Conservation (phyloP, 1,140 invertebrate species). For the Zaprionus gabonicus region DNA sequence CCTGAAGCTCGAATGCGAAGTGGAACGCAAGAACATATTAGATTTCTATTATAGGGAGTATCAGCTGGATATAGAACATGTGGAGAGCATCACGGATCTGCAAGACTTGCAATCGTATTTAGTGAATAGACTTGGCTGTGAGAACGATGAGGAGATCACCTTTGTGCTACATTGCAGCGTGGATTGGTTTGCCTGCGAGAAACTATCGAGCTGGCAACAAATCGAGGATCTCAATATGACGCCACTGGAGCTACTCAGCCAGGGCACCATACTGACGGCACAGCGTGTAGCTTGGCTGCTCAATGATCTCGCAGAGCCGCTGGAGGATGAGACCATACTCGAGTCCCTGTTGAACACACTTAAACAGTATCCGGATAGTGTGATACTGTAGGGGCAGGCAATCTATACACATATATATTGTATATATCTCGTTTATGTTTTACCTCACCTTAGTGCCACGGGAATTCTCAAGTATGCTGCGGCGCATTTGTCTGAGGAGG, state of each 20-base stretch:
- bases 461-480: conserved; percentile 26
- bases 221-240: conserved; percentile 14
- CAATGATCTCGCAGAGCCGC: not conserved
- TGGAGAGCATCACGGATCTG: conserved; percentile 14
- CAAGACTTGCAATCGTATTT: conserved; percentile 18
- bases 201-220: conserved; percentile 17
- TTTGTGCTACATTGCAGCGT: conserved; percentile 32
- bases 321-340: conserved; percentile 28
- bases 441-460: conserved; percentile 10
- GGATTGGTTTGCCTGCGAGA: conserved; percentile 31
- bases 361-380: conserved; percentile 29
- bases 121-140: conserved; percentile 12
- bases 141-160: conserved; percentile 21
- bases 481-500: conserved; percentile 3
- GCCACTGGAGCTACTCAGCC: conserved; percentile 12
- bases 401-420: not conserved
- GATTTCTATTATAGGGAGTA: conserved; percentile 29
- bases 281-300: conserved; percentile 17
- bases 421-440: not conserved
- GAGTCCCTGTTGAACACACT: conserved; percentile 12
- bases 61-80: conserved; percentile 7
- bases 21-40: conserved; percentile 13
- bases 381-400: conserved; percentile 10
- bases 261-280: conserved; percentile 30
- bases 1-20: conserved; percentile 18